phyloP scores from a whole-genome alignment of 1,140 invertebrate genomes.

The Nebria ingens region DNA sequence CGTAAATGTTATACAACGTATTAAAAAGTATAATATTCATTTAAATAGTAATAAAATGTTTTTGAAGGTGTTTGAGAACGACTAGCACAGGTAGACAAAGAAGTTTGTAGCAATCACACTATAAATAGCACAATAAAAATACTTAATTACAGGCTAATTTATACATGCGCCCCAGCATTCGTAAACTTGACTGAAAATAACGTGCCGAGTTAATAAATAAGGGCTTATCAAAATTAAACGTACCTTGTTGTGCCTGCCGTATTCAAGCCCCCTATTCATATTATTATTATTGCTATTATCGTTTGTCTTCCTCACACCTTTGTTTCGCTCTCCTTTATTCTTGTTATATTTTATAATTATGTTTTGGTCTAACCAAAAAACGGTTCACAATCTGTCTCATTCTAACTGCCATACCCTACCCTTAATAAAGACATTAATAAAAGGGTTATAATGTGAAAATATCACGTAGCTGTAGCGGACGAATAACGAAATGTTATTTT shows the following conservation, averaged over 20 bases:
- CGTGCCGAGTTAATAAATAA: constrained; percentile 1
- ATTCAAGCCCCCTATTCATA: background rate
- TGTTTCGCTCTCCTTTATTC: background rate
- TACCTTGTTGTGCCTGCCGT: constrained; percentile 6
- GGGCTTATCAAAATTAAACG: constrained; percentile 3
- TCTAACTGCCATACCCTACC: background rate
- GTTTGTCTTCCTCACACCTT: constrained; percentile 5
- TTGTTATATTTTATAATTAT: constrained; percentile 6
- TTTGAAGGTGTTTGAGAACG: no score
- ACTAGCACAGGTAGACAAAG: no score
- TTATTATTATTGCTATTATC: no score
- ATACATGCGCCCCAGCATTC: background rate
- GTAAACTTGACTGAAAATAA: background rate
- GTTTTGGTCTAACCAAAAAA: constrained; percentile 6
- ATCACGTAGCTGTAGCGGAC: constrained; percentile 2
- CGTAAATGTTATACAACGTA: no score
- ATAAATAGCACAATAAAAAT: constrained; percentile 5
- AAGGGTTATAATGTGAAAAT: constrained; percentile 5
- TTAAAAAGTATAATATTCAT: no score
- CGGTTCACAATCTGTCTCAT: background rate
- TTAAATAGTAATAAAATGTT: no score
- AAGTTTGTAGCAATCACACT: no score
- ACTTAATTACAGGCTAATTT: constrained; percentile 5
- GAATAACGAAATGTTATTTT: background rate
- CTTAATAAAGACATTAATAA: background rate